Evolutionary conservation across 2,113 vertebrate species (phyloP).

Genomic region (Picathartes gymnocephalus): DNA sequence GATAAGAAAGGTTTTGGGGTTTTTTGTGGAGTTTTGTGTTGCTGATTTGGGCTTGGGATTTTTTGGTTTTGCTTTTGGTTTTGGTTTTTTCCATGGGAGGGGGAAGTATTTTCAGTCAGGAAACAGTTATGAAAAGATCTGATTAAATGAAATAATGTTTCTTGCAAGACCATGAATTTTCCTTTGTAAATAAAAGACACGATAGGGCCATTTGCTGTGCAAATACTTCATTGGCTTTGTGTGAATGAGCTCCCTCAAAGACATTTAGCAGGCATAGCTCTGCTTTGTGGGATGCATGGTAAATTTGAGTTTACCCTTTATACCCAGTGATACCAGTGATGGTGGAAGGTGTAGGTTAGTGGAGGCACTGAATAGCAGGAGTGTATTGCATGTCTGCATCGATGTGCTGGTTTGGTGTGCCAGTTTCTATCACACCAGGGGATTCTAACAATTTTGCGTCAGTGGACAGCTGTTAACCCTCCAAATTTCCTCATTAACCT

Average conservation of each 20-base stretch:
- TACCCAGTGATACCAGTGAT: not conserved
- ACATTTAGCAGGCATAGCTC: not conserved
- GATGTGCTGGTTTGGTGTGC: not conserved
- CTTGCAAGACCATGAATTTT: not conserved
- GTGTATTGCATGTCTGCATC: not conserved
- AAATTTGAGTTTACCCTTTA: not conserved
- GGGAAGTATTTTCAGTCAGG: not conserved
- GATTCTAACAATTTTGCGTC: not conserved
- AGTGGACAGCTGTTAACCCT: not conserved
- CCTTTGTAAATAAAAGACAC: not conserved
- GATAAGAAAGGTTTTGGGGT: not conserved
- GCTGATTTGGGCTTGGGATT: rapidly evolving
- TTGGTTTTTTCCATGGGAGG: not conserved
- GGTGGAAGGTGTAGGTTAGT: not conserved
- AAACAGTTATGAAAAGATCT: not conserved
- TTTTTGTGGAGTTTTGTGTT: not conserved
- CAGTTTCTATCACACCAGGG: not conserved
- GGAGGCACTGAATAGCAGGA: not conserved
- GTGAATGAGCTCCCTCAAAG: not conserved
- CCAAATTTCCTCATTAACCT: not conserved
- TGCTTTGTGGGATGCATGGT: not conserved
- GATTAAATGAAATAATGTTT: not conserved
- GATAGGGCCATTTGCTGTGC: not conserved
- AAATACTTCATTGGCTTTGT: not conserved
- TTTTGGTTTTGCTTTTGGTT: not conserved